These are phyloP conservation scores for Caenorhabditis sp. DNA, from an alignment of 2,888 invertebrate genomes.

Conservation along the genomic window DNA sequence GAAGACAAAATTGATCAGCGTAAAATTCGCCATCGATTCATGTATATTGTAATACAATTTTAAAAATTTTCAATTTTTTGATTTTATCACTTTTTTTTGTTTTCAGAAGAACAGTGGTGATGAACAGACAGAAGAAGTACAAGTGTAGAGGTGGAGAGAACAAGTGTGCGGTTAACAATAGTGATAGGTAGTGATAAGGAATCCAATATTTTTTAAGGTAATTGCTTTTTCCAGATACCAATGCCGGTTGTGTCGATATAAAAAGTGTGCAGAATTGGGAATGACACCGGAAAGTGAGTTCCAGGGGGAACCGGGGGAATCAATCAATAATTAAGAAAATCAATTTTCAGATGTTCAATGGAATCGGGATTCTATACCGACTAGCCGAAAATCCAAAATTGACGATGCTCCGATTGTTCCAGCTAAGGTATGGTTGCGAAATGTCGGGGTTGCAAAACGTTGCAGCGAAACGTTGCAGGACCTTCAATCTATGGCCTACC, in stretches of 20 bases:
- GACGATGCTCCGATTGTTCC: conserved; percentile 13
- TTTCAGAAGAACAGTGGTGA: conserved; percentile 65
- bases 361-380: conserved; percentile 63
- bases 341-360: conserved; percentile 61
- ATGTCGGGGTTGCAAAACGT: no score
- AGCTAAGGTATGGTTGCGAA: conserved; percentile 1
- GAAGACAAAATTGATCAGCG: no score
- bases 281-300: conserved; percentile 67
- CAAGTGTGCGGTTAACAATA: conserved; percentile 49
- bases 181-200: conserved; percentile 29
- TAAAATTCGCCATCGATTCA: no score
- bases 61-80: no score
- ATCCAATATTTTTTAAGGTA: no score
- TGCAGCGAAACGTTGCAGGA: background rate
- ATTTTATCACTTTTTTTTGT: no score
- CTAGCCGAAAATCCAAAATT: conserved; percentile 27
- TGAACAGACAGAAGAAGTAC: conserved; percentile 53
- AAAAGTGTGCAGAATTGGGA: conserved; percentile 63
- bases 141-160: conserved; percentile 57
- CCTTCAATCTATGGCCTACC: conserved; percentile 5
- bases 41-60: no score
- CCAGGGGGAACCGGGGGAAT: conserved; percentile 4
- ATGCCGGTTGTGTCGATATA: conserved; percentile 63
- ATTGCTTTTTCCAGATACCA: conserved; percentile 52
- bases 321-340: background rate